Evolutionary conservation across 2,113 vertebrate species (phyloP).

Genomic region (human): GRCh38 chr7:152504001-152504500

Average conservation of each 20-base stretch:
- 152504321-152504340: no score
- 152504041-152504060: no score
- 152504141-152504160: neutral
- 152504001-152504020: no score
- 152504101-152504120: no score
- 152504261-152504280: no score
- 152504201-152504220: neutral
- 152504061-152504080: no score
- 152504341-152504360: fast-evolving
- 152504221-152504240: neutral
- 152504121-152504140: neutral
- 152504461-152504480: fast-evolving
- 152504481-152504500: neutral
- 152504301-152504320: neutral
- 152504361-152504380: neutral
- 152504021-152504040: no score
- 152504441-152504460: no score
- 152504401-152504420: neutral
- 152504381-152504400: neutral
- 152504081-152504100: no score
- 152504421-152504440: neutral
- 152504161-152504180: neutral
- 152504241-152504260: neutral
- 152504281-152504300: neutral
- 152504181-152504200: no score